A percentile compares a stretch with the other conserved stretches of the same genome.
phyloP scores from a whole-genome alignment of 1,140 invertebrate species.

The Drosophila lowei region DNA sequence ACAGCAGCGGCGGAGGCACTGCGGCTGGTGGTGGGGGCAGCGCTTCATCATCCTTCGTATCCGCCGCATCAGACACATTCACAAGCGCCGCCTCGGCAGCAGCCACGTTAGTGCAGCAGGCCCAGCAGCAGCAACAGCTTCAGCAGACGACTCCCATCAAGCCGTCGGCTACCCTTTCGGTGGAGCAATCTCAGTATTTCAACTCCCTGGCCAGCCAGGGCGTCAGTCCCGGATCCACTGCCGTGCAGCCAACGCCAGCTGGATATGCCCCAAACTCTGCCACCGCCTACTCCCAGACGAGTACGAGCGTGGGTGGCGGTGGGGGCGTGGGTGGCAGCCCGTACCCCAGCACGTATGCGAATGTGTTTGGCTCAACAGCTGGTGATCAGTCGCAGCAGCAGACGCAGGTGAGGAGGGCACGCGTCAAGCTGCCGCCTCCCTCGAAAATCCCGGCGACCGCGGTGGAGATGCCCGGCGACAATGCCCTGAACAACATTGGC shows the following conservation, averaged over 20 bases:
- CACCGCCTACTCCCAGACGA: conserved; percentile 42
- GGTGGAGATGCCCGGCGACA: conserved; percentile 97
- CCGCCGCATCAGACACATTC: conserved; percentile 71
- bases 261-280: conserved; percentile 38
- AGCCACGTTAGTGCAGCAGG: conserved; percentile 77
- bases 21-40: conserved; percentile 24
- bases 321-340: conserved; percentile 24
- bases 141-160: conserved; percentile 72
- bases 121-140: conserved; percentile 66
- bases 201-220: conserved; percentile 80
- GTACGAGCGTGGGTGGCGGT: conserved; percentile 11
- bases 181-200: conserved; percentile 83
- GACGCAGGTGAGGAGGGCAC: conserved; percentile 87
- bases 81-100: conserved; percentile 75
- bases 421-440: conserved; percentile 93
- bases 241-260: conserved; percentile 44
- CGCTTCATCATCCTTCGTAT: conserved; percentile 46
- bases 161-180: conserved; percentile 76
- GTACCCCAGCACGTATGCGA: conserved; percentile 73
- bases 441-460: conserved; percentile 97
- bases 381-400: conserved; percentile 82
- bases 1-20: conserved; percentile 29
- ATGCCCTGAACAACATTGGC: conserved; percentile 87
- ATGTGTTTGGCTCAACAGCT: conserved; percentile 73
- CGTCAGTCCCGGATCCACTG: conserved; percentile 57